Evolutionary conservation across 2,113 vertebrate genomes (phyloP).

Genomic region (Cathartes aura): DNA sequence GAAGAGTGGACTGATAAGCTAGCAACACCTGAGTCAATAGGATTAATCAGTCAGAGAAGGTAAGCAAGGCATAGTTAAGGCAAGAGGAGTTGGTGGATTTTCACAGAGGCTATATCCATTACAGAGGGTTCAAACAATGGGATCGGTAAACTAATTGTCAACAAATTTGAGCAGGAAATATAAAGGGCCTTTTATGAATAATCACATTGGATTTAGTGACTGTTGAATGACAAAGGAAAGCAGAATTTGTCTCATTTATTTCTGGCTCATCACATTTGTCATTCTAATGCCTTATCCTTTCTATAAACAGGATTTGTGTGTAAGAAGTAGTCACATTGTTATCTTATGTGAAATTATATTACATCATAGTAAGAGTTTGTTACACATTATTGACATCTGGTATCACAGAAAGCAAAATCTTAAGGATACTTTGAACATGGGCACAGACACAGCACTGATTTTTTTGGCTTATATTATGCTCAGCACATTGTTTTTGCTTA

Average conservation of each 20-base stretch:
- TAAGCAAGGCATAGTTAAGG: not conserved
- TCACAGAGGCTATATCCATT: not conserved
- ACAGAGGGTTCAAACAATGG: not conserved
- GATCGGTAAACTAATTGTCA: not conserved
- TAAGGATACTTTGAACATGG: not conserved
- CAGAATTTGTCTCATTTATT: not conserved
- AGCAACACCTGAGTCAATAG: slow-evolving; percentile 20
- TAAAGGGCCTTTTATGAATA: not conserved
- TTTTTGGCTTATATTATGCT: not conserved
- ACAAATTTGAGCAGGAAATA: not conserved
- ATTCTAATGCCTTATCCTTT: not conserved
- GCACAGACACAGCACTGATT: not conserved
- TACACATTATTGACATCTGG: not conserved
- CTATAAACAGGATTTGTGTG: not conserved
- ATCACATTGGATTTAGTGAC: not conserved
- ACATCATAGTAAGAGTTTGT: not conserved
- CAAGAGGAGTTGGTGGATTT: not conserved
- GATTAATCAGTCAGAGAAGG: not conserved
- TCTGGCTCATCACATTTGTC: not conserved
- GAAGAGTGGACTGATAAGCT: not conserved
- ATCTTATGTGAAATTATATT: not conserved
- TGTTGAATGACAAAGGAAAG: not conserved
- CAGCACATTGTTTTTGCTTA: not conserved
- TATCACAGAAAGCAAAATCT: not conserved
- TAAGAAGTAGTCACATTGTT: not conserved